phyloP scores from a whole-genome alignment of 2,797 vertebrate species.

The Pangasius macronema region DNA sequence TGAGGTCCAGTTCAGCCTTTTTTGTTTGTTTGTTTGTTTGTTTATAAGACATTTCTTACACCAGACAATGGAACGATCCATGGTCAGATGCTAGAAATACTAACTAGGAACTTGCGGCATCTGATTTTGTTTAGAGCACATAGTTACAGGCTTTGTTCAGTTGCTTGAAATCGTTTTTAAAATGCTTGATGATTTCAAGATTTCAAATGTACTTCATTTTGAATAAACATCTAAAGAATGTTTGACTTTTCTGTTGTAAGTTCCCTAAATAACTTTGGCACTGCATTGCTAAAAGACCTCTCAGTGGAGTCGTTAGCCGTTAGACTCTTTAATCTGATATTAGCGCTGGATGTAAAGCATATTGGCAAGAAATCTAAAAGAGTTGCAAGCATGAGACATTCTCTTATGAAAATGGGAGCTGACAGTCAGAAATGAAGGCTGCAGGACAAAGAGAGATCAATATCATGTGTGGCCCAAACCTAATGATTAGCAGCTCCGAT shows the following conservation, averaged over 20 bases:
- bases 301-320: neutral
- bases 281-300: neutral
- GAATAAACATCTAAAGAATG: slow-evolving; percentile 14
- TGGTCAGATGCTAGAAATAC: neutral
- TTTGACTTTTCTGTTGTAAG: neutral
- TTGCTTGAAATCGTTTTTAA: neutral
- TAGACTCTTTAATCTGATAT: neutral
- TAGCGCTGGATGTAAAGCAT: neutral
- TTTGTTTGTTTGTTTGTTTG: neutral
- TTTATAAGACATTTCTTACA: neutral
- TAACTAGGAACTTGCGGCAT: neutral
- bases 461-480: neutral
- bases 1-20: neutral
- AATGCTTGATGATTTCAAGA: slow-evolving; percentile 2
- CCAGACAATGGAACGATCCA: neutral
- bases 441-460: neutral
- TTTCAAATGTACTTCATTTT: slow-evolving; percentile 9
- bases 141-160: neutral
- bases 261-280: neutral
- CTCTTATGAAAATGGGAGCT: neutral
- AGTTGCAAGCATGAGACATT: neutral
- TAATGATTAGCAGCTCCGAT: neutral
- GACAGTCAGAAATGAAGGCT: slow-evolving; percentile 1
- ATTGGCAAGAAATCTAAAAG: neutral
- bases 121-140: slow-evolving; percentile 9